Conservation (phyloP, 2,113 vertebrate genomes). For the Theristicus caerulescens region DNA sequence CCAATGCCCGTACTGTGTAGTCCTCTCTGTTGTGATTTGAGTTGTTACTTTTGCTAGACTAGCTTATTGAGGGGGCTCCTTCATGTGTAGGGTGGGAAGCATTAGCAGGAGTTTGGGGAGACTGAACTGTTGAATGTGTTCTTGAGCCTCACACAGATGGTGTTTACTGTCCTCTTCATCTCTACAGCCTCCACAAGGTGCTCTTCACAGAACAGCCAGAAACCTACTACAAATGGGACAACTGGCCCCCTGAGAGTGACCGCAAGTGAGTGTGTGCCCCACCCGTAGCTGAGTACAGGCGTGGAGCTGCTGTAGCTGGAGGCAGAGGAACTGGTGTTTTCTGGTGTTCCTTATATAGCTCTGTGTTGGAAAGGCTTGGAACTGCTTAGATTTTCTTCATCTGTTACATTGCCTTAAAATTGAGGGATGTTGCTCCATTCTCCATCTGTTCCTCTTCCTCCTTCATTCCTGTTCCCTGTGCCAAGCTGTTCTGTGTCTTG, state of each 20-base stretch:
- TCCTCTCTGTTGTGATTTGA: neutral
- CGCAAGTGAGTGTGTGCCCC: constrained; percentile 84
- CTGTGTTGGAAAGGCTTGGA: neutral
- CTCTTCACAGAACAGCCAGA: constrained; percentile 98
- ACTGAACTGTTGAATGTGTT: neutral
- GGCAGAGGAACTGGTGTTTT: neutral
- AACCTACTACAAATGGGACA: constrained; percentile 99
- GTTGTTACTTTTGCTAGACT: neutral
- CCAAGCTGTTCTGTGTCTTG: neutral
- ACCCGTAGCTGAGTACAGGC: neutral
- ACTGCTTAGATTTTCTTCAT: constrained; percentile 10
- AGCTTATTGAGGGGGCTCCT: neutral
- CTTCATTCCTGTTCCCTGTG: neutral
- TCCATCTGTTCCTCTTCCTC: constrained; percentile 11
- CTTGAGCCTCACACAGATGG: neutral
- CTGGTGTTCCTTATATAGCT: neutral
- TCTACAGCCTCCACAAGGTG: constrained; percentile 93
- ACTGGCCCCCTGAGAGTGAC: constrained; percentile 98
- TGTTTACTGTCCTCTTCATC: neutral
- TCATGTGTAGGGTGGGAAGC: neutral
- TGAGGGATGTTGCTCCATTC: neutral
- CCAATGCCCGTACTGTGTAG: neutral
- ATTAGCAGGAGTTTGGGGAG: neutral
- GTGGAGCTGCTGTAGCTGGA: neutral
- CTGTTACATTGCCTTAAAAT: neutral